Evolutionary conservation across 2,797 vertebrate genomes (phyloP), one percentile per base, ranked within the genome.

Genomic region (Pseudopleuronectes americanus): DNA sequence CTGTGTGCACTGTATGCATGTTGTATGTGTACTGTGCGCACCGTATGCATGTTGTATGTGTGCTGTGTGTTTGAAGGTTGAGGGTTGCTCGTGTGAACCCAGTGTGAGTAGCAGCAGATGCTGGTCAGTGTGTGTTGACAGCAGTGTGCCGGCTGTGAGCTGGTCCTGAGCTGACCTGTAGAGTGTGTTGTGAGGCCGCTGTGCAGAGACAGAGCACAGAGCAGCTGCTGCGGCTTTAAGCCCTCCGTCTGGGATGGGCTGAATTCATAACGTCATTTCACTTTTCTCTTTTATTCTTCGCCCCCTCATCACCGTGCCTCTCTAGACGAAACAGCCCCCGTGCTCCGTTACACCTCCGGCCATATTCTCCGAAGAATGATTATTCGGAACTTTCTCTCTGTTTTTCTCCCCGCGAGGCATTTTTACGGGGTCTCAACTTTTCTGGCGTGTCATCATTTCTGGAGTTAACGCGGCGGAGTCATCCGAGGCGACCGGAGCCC

Each of bases 191-290:
- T 14, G 23, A n/a, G 24, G 45, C 33, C 48, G 41, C 26, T 45
- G 36, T 54, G 10, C 1, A 36, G 49, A 58, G 56, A 53, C 43
- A 24, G 48, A 70, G 53, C 53, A 24, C 48, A 68, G 45, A 38
- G 58, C 45, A 58, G 84, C 76, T 76, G 68, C 85, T 89, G 83
- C 72, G 71, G 74, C 79, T 89, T 89, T 87, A 89, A 90, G 85
- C 68, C 24, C 10, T 59, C 67, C n/a, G 56, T 82, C 69, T 90
- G 85, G 85, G 86, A 78, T 87, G 87, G 87, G 89, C 85, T 83
- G 38, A 55, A 41, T 61, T 75, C 77, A 82, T 84, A 70, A 85
- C 81, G 81, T 88, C 84, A 89, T 87, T 79, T 79, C 77, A 86
- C 14, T 74, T 79, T 52, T 61, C 23, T 64, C 70, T 81, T 85